phyloP scores from a whole-genome alignment of 2,113 vertebrate genomes.

The Leptosomus discolor region DNA sequence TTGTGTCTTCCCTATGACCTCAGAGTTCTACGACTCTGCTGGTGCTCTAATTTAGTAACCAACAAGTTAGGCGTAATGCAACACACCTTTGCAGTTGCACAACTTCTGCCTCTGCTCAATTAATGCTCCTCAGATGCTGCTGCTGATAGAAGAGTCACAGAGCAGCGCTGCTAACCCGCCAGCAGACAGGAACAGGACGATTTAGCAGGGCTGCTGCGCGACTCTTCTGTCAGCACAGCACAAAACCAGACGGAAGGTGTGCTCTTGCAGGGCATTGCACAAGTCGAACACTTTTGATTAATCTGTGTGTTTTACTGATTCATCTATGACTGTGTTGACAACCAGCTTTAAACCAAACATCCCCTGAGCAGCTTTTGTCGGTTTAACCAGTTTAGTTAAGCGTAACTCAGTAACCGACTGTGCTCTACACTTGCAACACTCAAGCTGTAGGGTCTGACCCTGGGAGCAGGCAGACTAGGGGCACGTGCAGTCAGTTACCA shows the following conservation, averaged over 20 bases:
- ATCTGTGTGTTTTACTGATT: background rate
- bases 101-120: too few relatives aligned
- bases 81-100: background rate
- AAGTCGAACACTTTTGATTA: background rate
- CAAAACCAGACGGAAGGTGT: background rate
- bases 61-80: background rate
- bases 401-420: background rate
- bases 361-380: background rate
- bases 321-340: background rate
- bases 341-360: background rate
- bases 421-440: background rate
- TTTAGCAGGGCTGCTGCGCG: too few relatives aligned
- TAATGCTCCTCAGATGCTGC: background rate
- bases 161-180: background rate
- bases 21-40: background rate
- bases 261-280: background rate
- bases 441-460: background rate
- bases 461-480: fast-evolving
- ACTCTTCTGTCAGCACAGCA: too few relatives aligned
- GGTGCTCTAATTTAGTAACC: background rate
- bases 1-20: background rate
- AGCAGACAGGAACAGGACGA: too few relatives aligned
- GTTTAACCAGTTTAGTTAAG: background rate
- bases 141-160: background rate
- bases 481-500: fast-evolving